Evolutionary conservation across 2,797 vertebrate genomes (phyloP), one percentile per base, ranked within the genome.

Genomic region (Linurgus olivaceus): DNA sequence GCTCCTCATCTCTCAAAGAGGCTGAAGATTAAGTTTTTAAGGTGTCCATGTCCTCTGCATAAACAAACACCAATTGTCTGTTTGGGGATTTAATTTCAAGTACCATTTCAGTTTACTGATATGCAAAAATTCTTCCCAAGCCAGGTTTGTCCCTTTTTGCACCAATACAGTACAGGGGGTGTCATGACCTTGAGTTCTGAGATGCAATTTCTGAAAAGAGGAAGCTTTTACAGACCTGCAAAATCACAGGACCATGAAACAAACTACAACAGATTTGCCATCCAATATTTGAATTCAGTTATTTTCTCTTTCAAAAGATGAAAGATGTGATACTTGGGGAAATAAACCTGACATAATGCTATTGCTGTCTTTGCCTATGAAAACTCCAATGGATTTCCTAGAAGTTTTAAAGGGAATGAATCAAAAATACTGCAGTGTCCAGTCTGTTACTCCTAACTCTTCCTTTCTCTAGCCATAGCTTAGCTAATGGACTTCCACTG

Each of bases 81-180:
- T 51, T 66, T 88, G 52, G 85, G 93, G 44, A 79, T 93, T 93
- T 93, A 81, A 74, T 81, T 72, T 72, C 21, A 68, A 90, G 71
- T 24, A 88, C 45, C 67, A 79, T 91, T 94, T 88, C 59, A 62
- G 52, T 88, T 88, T 75, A 92, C 10, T 86, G 66, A 82, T 94
- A 93, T 2, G 47, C 61, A 94, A 89, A 94, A 96, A 84, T 90
- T 81, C 72, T 93, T 90, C 94, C 88, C 83, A 88, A 95, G 74
- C 75, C 90, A 92, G 62, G 48, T 83, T 4, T 90, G 71, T 37
- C 57, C 45, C 54, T 66, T 72, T 89, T 29, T 61, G 85, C 86
- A 86, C 77, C 45, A 54, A 24, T 62, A 75, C 10, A 57, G 93
- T 77, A 95, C 77, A 48, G 1, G 17, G 62, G 82, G 21, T 48